Conservation (phyloP, 1,140 invertebrate genomes). For the Macrosteles quadrilineatus region DNA sequence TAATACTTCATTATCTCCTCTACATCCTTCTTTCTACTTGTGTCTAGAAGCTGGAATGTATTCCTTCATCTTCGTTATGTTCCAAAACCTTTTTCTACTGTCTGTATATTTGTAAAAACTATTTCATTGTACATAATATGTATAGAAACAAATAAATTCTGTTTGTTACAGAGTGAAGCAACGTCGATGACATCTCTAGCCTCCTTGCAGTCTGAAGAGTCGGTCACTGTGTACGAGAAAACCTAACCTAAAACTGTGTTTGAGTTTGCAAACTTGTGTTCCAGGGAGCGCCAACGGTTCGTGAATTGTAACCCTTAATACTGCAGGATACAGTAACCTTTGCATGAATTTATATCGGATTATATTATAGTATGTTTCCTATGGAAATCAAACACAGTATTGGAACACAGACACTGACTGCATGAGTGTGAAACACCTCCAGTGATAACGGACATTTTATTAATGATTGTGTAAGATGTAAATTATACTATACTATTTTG, state of each 20-base stretch:
- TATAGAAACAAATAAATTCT: too few species aligned
- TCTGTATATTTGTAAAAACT: too few species aligned
- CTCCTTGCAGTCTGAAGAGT: not conserved
- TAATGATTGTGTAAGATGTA: conserved; percentile 12
- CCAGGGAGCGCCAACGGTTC: not conserved
- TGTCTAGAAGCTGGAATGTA: too few species aligned
- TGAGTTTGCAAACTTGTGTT: conserved; percentile 12
- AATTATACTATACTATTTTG: conserved; percentile 1
- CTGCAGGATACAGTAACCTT: too few species aligned
- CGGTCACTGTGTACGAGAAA: conserved; percentile 3
- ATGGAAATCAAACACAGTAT: conserved; percentile 24
- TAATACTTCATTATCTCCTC: too few species aligned
- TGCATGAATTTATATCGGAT: not conserved
- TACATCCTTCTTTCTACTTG: too few species aligned
- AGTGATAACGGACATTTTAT: not conserved
- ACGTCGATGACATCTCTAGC: too few species aligned
- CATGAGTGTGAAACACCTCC: not conserved
- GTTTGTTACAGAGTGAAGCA: conserved; percentile 8
- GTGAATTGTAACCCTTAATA: conserved; percentile 9
- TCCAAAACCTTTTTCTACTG: too few species aligned
- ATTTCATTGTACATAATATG: too few species aligned
- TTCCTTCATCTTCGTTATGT: too few species aligned
- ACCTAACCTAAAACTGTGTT: conserved; percentile 16
- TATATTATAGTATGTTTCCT: conserved; percentile 6
- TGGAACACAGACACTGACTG: not conserved